Evolutionary conservation across 1,140 invertebrate species (phyloP), one percentile per base, ranked within the genome.

Genomic region (Plectrocnemia conspersa): DNA sequence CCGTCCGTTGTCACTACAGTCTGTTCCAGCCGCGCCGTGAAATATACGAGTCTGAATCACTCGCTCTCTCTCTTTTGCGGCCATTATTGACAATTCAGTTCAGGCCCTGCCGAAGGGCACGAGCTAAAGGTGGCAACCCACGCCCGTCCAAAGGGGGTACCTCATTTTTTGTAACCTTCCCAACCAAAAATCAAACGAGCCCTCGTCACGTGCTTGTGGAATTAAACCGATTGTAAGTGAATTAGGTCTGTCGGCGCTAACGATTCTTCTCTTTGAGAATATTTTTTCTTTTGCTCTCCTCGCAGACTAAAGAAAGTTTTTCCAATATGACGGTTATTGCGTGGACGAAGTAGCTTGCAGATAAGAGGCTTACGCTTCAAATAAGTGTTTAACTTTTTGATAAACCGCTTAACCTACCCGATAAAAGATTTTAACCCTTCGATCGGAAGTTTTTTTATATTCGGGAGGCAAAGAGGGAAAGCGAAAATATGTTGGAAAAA

Each of bases 21-120:
- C 49, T 40, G 32, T 23, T 52, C 13, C 35, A 27, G 49, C 21
- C 47, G 13, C 27, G 9, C 22, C 35, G 22, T 27, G 49, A 52
- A 41, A 40, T 52, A 52, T 52, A 24, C 35, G 36, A 50, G 47
- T 18, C 49, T 24, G 38, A 52, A 52, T 52, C 49, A 52, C 49
- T 52, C 18, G 19, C 32, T 21, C 32, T 36, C 35, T 36, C 3
- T 36, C 29, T 32, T n/a, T 32, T 23, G 19, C 41, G 10, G 22
- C 22, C 22, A 23, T 45, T 48, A 48, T 48, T 48, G 46, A 48
- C 46, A 33, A 48, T 32, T 29, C 25, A 7, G 46, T 9, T 15
- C 24, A 16, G 18, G 22, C 24, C 2, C 22, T 15, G 24, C 42
- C 42, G 10, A n/a, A 23, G 42, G 24, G 42, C 24, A 27, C n/a